Percentiles rank a stretch among this genome's conserved stretches.
Evolutionary conservation across 2,113 vertebrate species (phyloP).

Genomic region (Lutjanus erythropterus): DNA sequence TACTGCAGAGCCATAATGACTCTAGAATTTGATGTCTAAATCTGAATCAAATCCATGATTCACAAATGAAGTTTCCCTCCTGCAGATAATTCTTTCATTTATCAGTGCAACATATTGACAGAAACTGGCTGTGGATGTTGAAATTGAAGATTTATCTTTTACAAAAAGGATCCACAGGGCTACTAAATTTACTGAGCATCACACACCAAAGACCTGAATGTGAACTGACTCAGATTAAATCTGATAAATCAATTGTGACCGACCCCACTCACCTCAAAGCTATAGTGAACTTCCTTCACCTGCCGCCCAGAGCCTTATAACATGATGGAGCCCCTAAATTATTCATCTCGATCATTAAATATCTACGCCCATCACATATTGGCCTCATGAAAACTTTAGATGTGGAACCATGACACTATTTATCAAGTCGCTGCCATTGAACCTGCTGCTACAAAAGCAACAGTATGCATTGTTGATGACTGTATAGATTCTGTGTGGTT

Average conservation of each 20-base stretch:
- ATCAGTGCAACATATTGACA: not conserved
- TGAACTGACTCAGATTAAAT: not conserved
- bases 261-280: slow-evolving; percentile 23
- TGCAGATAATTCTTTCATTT: not conserved
- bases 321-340: slow-evolving; percentile 22
- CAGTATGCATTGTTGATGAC: not conserved
- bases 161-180: not conserved
- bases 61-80: not conserved
- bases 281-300: not conserved
- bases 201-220: not conserved
- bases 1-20: too few relatives aligned
- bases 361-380: slow-evolving; percentile 32
- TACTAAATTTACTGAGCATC: not conserved
- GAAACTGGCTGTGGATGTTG: not conserved
- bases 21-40: not conserved
- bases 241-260: slow-evolving; percentile 33
- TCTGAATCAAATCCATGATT: not conserved
- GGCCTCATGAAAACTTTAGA: slow-evolving; percentile 46
- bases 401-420: slow-evolving; percentile 21
- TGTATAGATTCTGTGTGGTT: not conserved
- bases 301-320: slow-evolving; percentile 8
- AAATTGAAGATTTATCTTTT: not conserved
- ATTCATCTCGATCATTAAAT: slow-evolving; percentile 48
- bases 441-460: not conserved
- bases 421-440: slow-evolving; percentile 11